These are phyloP conservation scores for Drosophila mayri DNA, from an alignment of 1,140 invertebrate species.

Conservation along the genomic window DNA sequence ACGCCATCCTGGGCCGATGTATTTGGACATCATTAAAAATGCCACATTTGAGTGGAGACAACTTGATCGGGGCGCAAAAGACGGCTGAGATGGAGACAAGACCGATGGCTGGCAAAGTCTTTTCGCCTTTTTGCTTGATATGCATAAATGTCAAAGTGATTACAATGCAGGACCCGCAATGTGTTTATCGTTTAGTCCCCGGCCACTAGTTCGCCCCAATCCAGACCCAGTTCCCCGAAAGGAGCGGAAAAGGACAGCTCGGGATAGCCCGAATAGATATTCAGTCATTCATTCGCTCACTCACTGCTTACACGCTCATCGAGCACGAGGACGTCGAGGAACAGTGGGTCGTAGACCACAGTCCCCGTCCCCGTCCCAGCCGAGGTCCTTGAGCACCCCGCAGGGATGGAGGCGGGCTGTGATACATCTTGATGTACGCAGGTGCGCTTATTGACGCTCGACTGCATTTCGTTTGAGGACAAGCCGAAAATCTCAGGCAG, in stretches of 20 bases:
- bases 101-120: conserved; percentile 38
- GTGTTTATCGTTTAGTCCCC: conserved; percentile 81
- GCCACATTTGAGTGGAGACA: conserved; percentile 72
- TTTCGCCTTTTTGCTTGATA: conserved; percentile 70
- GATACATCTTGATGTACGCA: conserved; percentile 69
- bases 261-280: conserved; percentile 58
- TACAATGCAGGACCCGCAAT: conserved; percentile 75
- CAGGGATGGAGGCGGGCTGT: conserved; percentile 9
- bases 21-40: conserved; percentile 83
- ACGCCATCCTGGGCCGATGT: conserved; percentile 51
- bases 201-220: conserved; percentile 32
- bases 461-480: conserved; percentile 74
- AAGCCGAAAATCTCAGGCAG: conserved; percentile 76
- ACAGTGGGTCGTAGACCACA: conserved; percentile 25
- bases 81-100: conserved; percentile 22
- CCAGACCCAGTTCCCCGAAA: neutral
- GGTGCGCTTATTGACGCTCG: conserved; percentile 80
- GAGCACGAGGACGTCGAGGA: conserved; percentile 63
- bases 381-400: neutral
- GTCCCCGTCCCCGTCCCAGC: neutral
- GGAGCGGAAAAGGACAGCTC: conserved; percentile 36
- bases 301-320: conserved; percentile 79
- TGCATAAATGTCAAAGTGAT: conserved; percentile 84
- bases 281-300: conserved; percentile 72
- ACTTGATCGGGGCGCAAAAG: conserved; percentile 6